A percentile compares a stretch with the other conserved stretches of the same genome.
Evolutionary conservation across 1,140 invertebrate genomes (phyloP).

Genomic region (Ctenoplectra terminalis): DNA sequence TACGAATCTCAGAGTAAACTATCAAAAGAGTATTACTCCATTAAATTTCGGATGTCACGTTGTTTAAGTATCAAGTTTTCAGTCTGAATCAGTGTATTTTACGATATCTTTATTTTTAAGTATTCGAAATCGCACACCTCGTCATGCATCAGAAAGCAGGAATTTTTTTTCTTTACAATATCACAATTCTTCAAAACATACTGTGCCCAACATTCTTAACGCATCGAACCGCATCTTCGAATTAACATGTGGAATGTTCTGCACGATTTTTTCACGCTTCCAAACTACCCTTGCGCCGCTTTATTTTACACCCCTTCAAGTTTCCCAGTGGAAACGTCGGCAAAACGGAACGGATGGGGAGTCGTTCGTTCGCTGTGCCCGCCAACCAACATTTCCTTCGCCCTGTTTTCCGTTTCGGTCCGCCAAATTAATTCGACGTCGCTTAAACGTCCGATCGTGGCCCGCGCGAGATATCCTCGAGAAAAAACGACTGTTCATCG

Average conservation of each 20-base stretch:
- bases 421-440: slow-evolving; percentile 35
- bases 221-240: background rate
- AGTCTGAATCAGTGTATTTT: background rate
- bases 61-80: background rate
- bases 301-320: slow-evolving; percentile 7
- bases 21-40: too few relatives aligned
- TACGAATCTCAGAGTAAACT: too few relatives aligned
- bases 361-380: background rate
- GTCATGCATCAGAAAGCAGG: too few relatives aligned
- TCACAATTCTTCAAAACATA: background rate
- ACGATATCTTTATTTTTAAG: too few relatives aligned
- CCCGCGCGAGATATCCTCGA: slow-evolving; percentile 3
- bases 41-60: too few relatives aligned
- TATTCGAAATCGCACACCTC: too few relatives aligned
- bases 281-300: background rate
- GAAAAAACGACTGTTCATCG: slow-evolving; percentile 1
- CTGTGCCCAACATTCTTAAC: too few relatives aligned
- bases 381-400: background rate
- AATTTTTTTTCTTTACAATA: too few relatives aligned
- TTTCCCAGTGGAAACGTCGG: background rate
- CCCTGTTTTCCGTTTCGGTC: slow-evolving; percentile 7
- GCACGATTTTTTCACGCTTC: background rate
- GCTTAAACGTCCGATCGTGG: slow-evolving; percentile 5
- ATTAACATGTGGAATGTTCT: slow-evolving; percentile 13
- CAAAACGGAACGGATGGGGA: background rate